Conservation (phyloP, 2,888 invertebrate genomes). For the Xylota segnis region DNA sequence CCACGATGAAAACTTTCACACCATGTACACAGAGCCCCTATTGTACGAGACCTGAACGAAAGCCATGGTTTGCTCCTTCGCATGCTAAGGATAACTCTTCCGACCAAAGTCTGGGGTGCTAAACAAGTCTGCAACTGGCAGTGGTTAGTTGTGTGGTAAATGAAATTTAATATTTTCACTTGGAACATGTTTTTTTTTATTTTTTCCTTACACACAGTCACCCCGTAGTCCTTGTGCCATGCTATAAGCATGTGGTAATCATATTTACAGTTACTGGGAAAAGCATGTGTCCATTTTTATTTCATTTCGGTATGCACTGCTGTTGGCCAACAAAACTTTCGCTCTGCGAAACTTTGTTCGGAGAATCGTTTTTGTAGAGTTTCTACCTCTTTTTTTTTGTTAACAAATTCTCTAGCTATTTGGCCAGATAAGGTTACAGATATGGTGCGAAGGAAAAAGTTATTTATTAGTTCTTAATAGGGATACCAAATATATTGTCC, state of each 20-base stretch:
- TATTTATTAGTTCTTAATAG: slow-evolving; percentile 72
- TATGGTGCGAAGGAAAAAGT: slow-evolving; percentile 62
- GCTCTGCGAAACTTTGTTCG: slow-evolving; percentile 56
- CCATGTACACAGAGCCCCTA: background rate
- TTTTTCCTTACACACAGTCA: background rate
- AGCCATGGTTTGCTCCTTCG: slow-evolving; percentile 9
- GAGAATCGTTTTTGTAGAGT: slow-evolving; percentile 20
- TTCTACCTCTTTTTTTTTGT: background rate
- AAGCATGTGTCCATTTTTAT: slow-evolving; percentile 60
- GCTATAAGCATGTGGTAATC: slow-evolving; percentile 76
- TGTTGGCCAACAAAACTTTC: slow-evolving; percentile 68
- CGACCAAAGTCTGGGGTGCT: slow-evolving; percentile 33
- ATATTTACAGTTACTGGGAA: slow-evolving; percentile 69
- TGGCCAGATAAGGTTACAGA: slow-evolving; percentile 53
- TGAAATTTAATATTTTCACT: slow-evolving; percentile 75
- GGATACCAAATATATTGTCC: slow-evolving; percentile 42
- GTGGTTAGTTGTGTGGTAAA: slow-evolving; percentile 72
- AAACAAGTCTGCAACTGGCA: slow-evolving; percentile 72
- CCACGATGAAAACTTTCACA: slow-evolving; percentile 32
- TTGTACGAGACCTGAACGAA: slow-evolving; percentile 1
- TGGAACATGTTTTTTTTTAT: slow-evolving; percentile 22
- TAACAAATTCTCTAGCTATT: slow-evolving; percentile 31
- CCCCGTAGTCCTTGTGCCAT: slow-evolving; percentile 20
- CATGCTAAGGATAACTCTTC: slow-evolving; percentile 8
- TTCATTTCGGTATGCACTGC: slow-evolving; percentile 38